These are phyloP conservation scores for Basileuterus tristriatus DNA, from an alignment of 2,797 vertebrate genomes.

Conservation along the genomic window DNA sequence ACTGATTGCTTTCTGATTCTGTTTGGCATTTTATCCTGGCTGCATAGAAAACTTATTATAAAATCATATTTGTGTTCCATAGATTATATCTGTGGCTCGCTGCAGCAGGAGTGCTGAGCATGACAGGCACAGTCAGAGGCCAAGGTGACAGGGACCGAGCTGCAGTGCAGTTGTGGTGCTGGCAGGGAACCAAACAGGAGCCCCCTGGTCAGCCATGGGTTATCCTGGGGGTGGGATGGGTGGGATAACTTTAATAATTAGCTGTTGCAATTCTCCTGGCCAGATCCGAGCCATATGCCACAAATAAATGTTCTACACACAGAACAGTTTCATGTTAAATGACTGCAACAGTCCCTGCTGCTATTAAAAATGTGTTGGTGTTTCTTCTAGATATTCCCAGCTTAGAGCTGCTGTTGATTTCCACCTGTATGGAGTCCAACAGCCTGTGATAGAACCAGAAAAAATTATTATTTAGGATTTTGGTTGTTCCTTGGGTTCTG, in stretches of 20 bases:
- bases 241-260: neutral
- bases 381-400: neutral
- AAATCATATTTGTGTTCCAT: constrained; percentile 44
- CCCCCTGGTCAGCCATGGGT: neutral
- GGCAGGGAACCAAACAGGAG: neutral
- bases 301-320: neutral
- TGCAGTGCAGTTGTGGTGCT: neutral
- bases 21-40: constrained; percentile 63
- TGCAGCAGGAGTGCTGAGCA: neutral
- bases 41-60: constrained; percentile 63
- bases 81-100: constrained; percentile 21
- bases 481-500: neutral
- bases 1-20: constrained; percentile 66
- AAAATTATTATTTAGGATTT: neutral
- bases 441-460: neutral
- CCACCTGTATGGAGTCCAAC: neutral
- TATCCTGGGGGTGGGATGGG: neutral
- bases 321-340: neutral
- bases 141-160: neutral
- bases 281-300: neutral
- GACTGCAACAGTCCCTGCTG: neutral
- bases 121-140: neutral
- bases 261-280: neutral
- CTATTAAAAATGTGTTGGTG: neutral
- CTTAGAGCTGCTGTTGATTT: neutral